Conservation (phyloP, 35 echinoderm and acorn worm genomes). For the Ptychodera flava region DNA sequence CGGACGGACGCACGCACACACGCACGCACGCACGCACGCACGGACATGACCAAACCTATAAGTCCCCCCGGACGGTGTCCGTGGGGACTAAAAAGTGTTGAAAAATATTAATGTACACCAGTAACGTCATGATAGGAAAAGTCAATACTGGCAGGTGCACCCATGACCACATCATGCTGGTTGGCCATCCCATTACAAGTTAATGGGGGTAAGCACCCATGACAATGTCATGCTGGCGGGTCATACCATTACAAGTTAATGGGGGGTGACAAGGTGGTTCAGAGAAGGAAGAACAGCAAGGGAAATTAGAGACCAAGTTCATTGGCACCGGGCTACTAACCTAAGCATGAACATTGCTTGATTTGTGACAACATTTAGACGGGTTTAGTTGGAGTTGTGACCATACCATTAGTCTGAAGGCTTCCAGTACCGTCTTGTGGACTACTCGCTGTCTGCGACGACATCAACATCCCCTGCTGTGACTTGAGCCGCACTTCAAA, state of each 20-base stretch:
- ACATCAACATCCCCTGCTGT: neutral
- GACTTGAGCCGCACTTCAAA: conserved; percentile 70
- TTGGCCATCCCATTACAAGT: neutral
- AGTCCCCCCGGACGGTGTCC: too few relatives aligned
- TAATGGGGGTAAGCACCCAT: neutral
- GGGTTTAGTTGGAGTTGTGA: neutral
- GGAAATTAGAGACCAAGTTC: neutral
- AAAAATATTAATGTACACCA: too few relatives aligned
- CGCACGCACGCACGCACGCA: too few relatives aligned
- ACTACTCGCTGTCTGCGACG: neutral
- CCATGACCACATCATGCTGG: neutral
- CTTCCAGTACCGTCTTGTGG: neutral
- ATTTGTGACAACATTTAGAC: neutral
- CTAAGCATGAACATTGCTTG: neutral
- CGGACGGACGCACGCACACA: too few relatives aligned
- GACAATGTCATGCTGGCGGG: neutral
- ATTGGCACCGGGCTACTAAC: neutral
- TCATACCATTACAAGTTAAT: neutral
- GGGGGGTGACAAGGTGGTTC: neutral
- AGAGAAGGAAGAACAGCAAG: neutral
- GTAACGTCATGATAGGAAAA: too few relatives aligned
- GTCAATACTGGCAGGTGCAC: neutral
- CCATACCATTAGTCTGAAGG: neutral
- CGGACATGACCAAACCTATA: too few relatives aligned
- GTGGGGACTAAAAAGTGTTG: too few relatives aligned